A percentile compares a stretch with the other conserved stretches of the same genome.
Evolutionary conservation across 2,113 vertebrate genomes (phyloP).

Genomic region (Ammodytes marinus): DNA sequence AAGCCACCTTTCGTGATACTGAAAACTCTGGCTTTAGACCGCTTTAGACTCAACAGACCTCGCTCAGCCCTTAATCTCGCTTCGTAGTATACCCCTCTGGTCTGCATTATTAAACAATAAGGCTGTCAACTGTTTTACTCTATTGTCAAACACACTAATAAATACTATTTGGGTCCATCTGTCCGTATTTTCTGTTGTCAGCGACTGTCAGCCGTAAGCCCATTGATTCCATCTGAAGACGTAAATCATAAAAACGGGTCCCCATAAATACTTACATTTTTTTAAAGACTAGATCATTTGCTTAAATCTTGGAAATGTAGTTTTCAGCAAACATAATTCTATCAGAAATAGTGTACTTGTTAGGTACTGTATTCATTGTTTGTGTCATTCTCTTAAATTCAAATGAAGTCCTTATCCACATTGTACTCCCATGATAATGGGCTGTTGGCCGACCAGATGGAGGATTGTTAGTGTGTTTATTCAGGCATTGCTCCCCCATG

Average conservation of each 20-base stretch:
- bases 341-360: not conserved
- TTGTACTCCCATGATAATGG: conserved; percentile 52
- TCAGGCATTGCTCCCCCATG: conserved; percentile 49
- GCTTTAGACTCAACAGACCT: too few species aligned
- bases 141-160: not conserved
- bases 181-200: not conserved
- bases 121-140: not conserved
- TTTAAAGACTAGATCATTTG: not conserved
- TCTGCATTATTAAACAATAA: conserved; percentile 25
- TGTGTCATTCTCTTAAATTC: conserved; percentile 9
- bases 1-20: too few species aligned
- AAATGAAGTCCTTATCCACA: conserved; percentile 10
- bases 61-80: too few species aligned
- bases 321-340: not conserved
- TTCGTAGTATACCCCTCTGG: too few species aligned
- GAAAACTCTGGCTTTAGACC: too few species aligned
- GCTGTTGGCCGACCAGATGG: conserved; percentile 18
- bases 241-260: not conserved
- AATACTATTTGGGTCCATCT: not conserved
- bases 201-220: not conserved
- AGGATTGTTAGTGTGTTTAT: conserved; percentile 61
- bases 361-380: not conserved
- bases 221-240: not conserved
- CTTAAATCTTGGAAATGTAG: not conserved
- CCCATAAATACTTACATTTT: not conserved